Evolutionary conservation across 2,797 vertebrate species (phyloP), one percentile per base, ranked within the genome.

Genomic region (Taenioides sp.): DNA sequence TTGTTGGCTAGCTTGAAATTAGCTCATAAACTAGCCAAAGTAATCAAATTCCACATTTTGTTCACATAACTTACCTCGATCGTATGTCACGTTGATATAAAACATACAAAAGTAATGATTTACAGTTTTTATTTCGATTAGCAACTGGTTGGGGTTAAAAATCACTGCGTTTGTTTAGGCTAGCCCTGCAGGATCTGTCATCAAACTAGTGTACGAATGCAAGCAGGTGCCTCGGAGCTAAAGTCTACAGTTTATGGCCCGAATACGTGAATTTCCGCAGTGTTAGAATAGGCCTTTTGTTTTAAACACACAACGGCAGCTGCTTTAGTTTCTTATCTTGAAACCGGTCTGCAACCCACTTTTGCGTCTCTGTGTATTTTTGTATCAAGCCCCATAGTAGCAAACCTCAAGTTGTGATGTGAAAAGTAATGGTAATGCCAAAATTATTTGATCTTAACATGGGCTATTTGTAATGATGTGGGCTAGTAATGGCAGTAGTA

Each of bases 1-100:
- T 6, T 34, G 25, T 25, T 4, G 50, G 79, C 17, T 88, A 87
- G 70, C 84, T 63, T 20, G 23, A 67, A 80, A 73, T 72, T 86
- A 86, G 88, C 82, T 60, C 14, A 20, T 12, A 17, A 70, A 65
- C 58, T 73, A 67, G 27, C 47, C 14, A 18, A 27, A 43, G 11
- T 49, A 20, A 6, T 27, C 20, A 75, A 25, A 68, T 55, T 17
- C 18, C 16, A 71, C 7, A 43, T 64, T 62, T 1, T 47, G 0
- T 25, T 4, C 23, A 43, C 37, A 40, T 17, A 12, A 22, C 6
- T 16, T 6, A 11, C 20, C 12, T 23, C 4, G 3, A 16, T n/a
- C 31, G 61, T 63, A 23, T n/a, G 3, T 3, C 10, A 40, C 34
- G n/a, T 43, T 40, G 1, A 6, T 22, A 23, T 12, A 1, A 22